A percentile compares a stretch with the other conserved stretches of the same genome.
These are phyloP conservation scores for Anser brachyrhynchus DNA, from an alignment of 2,113 vertebrate genomes.

Conservation along the genomic window DNA sequence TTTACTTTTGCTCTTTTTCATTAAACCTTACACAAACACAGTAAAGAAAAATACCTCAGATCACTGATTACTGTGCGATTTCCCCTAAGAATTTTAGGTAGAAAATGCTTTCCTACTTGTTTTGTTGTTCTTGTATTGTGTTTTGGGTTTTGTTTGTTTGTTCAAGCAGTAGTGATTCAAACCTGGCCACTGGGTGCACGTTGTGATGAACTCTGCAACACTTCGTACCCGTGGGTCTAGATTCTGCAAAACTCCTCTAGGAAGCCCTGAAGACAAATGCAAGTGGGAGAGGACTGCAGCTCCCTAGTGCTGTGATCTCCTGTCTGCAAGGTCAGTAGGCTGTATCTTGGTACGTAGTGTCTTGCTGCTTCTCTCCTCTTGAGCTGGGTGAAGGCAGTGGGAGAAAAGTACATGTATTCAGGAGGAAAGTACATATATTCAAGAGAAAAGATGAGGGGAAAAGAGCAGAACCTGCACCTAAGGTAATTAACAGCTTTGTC, in stretches of 20 bases:
- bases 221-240: rapidly evolving
- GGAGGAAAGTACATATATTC: background rate
- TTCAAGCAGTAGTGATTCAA: background rate
- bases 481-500: rapidly evolving
- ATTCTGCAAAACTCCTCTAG: background rate
- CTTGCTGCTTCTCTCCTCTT: background rate
- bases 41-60: background rate
- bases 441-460: background rate
- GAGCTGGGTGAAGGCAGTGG: background rate
- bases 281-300: background rate
- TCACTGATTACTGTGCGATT: background rate
- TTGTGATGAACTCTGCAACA: background rate
- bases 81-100: background rate
- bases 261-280: background rate
- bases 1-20: background rate
- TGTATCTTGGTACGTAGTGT: background rate
- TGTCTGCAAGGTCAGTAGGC: background rate
- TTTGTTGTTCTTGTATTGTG: background rate
- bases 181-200: background rate
- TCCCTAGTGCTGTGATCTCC: background rate
- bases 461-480: background rate
- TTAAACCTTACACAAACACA: background rate
- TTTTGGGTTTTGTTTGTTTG: background rate
- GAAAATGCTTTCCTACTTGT: background rate
- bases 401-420: background rate